phyloP scores from a whole-genome alignment of 1,140 invertebrate genomes.

The Manduca sexta region DNA sequence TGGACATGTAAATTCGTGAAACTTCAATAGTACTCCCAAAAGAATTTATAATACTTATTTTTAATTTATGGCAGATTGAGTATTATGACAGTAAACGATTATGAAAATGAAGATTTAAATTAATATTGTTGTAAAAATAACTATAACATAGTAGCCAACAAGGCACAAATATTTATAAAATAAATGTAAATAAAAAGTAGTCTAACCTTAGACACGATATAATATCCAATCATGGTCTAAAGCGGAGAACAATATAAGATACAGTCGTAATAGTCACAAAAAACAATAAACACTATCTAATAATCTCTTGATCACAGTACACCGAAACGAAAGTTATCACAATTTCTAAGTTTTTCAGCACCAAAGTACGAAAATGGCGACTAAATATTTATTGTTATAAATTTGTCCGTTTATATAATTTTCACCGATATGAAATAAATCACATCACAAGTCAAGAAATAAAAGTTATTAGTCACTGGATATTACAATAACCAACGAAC shows the following conservation, averaged over 20 bases:
- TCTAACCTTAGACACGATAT: slow-evolving; percentile 36
- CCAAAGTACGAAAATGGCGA: slow-evolving; percentile 57
- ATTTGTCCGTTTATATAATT: slow-evolving; percentile 4
- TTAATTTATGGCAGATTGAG: too few relatives aligned
- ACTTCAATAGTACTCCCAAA: too few relatives aligned
- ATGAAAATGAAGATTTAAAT: too few relatives aligned
- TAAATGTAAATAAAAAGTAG: slow-evolving; percentile 12
- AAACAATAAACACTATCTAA: slow-evolving; percentile 2
- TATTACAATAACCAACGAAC: slow-evolving; percentile 5
- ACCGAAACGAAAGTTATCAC: slow-evolving; percentile 7
- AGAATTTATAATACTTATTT: too few relatives aligned
- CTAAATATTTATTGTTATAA: slow-evolving; percentile 11
- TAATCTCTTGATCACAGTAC: slow-evolving; percentile 7
- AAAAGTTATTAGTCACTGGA: slow-evolving; percentile 3
- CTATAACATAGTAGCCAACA: too few relatives aligned
- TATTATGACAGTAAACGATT: too few relatives aligned
- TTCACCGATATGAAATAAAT: neutral
- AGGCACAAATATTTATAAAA: too few relatives aligned
- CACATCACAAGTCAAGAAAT: neutral
- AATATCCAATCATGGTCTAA: slow-evolving; percentile 20
- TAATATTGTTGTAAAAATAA: too few relatives aligned
- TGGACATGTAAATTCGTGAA: too few relatives aligned
- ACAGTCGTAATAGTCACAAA: slow-evolving; percentile 1
- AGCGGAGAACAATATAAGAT: neutral
- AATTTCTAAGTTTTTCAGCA: slow-evolving; percentile 22